Evolutionary conservation across 1,140 invertebrate genomes (phyloP), one percentile per base, ranked within the genome.

Genomic region (Harpegnathos saltator): DNA sequence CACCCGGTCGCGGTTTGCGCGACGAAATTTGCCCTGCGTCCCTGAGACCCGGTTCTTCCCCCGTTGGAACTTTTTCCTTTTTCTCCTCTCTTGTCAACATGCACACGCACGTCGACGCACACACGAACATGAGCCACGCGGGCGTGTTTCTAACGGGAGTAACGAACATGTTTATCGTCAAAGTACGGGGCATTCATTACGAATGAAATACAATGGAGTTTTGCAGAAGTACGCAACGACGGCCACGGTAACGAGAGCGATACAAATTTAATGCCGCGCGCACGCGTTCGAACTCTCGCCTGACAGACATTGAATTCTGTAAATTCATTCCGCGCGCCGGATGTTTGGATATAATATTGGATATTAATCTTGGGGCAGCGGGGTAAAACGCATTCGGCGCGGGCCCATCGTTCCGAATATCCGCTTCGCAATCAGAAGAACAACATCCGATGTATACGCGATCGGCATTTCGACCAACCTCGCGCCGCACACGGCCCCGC

Each of bases 301-400:
- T 80, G 54, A 81, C 52, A 50, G 38, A 84, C 19, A 71, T 29
- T 54, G 63, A 75, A 85, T 86, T 86, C 69, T 71, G 63, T 66
- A 44, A 82, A 85, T 74, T 68, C 77, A 78, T 48, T 33, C 78
- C 17, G n/a, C 9, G n/a, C 14, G 24, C 5, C 33, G 68, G 77
- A 82, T 85, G 69, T 85, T 73, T 86, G 85, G 59, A 73, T 83
- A 83, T 73, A 82, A 83, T 86, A 83, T 83, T 83, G 77, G 74
- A 83, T 86, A 83, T 83, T 83, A 83, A 87, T 87, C 82, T 86
- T 61, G 52, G 26, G n/a, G 14, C 17, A 54, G 17, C 19, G 69
- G 11, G 63, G 63, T 29, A 44, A 56, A 63, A 68, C 29, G 19
- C 19, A 17, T 22, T 58, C 44, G 68, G n/a, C 62, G 38, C 38